Evolutionary conservation across 2,113 vertebrate genomes (phyloP).

Genomic region (Xenopus laevis): DNA sequence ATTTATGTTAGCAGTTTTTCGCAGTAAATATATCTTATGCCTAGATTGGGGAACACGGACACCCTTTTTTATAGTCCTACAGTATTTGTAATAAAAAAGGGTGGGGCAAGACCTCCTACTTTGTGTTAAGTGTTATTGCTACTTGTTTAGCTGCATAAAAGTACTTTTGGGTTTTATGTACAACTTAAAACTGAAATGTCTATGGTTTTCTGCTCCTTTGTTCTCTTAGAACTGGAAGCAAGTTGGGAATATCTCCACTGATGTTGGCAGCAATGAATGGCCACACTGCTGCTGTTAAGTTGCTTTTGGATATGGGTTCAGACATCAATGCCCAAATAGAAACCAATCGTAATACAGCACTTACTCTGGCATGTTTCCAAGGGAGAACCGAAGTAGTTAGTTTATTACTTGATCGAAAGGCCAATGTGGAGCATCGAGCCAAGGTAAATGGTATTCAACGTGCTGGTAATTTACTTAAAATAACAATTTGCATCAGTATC

Average conservation of each 20-base stretch:
- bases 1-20: no score
- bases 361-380: slow-evolving; percentile 96
- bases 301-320: slow-evolving; percentile 95
- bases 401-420: slow-evolving; percentile 92
- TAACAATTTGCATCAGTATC: no score
- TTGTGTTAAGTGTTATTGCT: no score
- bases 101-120: no score
- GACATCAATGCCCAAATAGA: slow-evolving; percentile 98
- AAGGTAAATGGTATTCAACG: slow-evolving; percentile 69
- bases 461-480: neutral
- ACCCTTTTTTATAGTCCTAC: no score
- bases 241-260: slow-evolving; percentile 95
- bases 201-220: no score
- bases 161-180: no score
- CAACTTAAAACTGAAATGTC: no score
- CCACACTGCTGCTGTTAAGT: slow-evolving; percentile 93
- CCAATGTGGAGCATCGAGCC: slow-evolving; percentile 94
- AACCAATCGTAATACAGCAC: slow-evolving; percentile 96
- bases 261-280: slow-evolving; percentile 99
- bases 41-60: no score
- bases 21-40: no score
- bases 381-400: slow-evolving; percentile 96
- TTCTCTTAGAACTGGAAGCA: slow-evolving; percentile 89
- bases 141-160: no score
- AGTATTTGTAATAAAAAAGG: no score